phyloP scores from a whole-genome alignment of 2,113 vertebrate species.

The Dicentrarchus labrax region DNA sequence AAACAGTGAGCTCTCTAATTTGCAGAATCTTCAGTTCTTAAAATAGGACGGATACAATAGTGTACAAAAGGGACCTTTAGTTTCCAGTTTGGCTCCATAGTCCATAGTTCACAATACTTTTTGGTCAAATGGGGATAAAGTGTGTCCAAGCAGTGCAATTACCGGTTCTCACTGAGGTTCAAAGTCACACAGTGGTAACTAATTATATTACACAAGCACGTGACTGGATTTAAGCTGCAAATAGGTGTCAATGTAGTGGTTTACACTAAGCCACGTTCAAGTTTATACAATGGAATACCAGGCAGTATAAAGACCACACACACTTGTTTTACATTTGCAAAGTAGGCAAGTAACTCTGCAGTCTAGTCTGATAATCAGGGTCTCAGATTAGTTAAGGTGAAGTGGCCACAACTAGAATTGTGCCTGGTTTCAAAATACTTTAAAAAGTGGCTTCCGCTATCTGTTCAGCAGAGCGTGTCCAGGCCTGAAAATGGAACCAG shows the following conservation, averaged over 20 bases:
- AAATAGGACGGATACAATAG: background rate
- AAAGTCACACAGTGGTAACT: background rate
- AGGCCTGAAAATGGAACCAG: constrained; percentile 32
- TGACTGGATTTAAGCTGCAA: constrained; percentile 17
- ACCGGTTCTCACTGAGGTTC: background rate
- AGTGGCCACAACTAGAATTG: background rate
- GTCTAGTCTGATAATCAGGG: too few relatives aligned
- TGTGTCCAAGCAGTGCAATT: background rate
- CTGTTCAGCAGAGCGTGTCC: background rate
- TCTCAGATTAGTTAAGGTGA: background rate
- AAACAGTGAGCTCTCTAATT: background rate
- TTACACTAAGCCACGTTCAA: background rate
- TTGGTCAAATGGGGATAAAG: background rate
- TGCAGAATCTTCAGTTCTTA: background rate
- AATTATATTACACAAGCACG: constrained; percentile 25
- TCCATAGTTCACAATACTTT: background rate
- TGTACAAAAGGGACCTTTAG: background rate
- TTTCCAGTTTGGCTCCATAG: background rate
- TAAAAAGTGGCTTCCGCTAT: background rate
- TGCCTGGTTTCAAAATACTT: background rate
- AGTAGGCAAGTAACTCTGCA: background rate
- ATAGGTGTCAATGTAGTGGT: background rate
- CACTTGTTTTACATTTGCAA: background rate
- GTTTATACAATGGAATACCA: background rate
- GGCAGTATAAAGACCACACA: background rate